Evolutionary conservation across 2,113 vertebrate genomes (phyloP).

Genomic region (Mus spicilegus): DNA sequence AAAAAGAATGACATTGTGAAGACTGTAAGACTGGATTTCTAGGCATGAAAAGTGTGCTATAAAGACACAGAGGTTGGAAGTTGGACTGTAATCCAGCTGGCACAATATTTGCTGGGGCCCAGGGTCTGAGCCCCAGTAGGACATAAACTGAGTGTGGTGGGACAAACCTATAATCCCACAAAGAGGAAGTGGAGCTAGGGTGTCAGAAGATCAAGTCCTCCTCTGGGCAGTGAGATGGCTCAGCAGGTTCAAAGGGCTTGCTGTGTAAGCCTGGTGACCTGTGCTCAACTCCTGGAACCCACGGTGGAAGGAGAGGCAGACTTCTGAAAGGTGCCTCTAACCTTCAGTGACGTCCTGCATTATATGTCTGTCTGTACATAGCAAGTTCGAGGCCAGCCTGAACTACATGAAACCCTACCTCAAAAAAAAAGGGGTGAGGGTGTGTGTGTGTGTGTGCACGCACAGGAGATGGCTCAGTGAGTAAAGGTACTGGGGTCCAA

Average conservation of each 20-base stretch:
- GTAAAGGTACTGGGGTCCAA: too few species aligned
- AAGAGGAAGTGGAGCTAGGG: background rate
- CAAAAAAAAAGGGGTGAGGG: background rate
- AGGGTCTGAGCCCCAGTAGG: background rate
- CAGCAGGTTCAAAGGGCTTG: background rate
- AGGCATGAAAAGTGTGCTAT: background rate
- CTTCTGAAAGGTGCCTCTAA: background rate
- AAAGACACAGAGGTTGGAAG: background rate
- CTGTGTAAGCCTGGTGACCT: background rate
- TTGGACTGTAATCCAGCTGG: too few species aligned
- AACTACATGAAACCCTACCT: background rate
- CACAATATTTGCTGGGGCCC: background rate
- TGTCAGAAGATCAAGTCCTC: background rate
- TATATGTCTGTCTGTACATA: background rate
- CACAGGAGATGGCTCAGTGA: background rate
- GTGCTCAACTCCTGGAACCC: background rate
- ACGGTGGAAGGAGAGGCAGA: background rate
- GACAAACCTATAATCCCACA: background rate
- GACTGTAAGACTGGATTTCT: slow-evolving; percentile 12
- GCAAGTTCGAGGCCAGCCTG: background rate
- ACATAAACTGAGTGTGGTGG: background rate
- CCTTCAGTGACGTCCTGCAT: too few species aligned
- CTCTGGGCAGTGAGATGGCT: background rate
- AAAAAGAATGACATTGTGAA: slow-evolving; percentile 23
- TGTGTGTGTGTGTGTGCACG: too few species aligned